Evolutionary conservation across 1,140 invertebrate genomes (phyloP).

Genomic region (Diachasmimorpha longicaudata): DNA sequence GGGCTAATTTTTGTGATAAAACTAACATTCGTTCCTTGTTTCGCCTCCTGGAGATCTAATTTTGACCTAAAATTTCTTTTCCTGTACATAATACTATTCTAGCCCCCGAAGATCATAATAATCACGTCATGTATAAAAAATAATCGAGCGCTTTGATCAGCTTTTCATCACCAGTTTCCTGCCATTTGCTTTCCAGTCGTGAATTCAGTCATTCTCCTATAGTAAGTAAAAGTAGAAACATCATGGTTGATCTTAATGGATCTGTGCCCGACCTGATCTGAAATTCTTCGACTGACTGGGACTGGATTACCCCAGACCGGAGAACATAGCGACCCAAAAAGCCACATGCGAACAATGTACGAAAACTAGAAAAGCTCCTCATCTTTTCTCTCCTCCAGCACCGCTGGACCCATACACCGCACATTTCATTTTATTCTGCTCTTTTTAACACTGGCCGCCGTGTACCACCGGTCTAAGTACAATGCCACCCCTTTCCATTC

Average conservation of each 20-base stretch:
- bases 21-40: too few relatives aligned
- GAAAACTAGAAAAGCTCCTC: background rate
- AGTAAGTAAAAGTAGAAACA: background rate
- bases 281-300: background rate
- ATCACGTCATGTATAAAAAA: too few relatives aligned
- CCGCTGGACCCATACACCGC: background rate
- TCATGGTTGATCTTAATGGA: slow-evolving; percentile 7
- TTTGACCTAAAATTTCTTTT: too few relatives aligned
- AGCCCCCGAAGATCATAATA: too few relatives aligned
- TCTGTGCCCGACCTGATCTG: background rate
- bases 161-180: background rate
- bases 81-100: too few relatives aligned
- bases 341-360: background rate
- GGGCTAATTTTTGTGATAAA: too few relatives aligned
- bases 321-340: slow-evolving; percentile 2
- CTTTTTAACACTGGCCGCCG: background rate
- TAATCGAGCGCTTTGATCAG: too few relatives aligned
- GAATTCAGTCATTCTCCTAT: background rate
- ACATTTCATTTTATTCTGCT: background rate
- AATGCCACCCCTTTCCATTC: background rate
- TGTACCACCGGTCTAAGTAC: background rate
- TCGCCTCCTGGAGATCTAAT: too few relatives aligned
- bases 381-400: background rate
- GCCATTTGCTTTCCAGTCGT: background rate
- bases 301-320: background rate